Conservation (phyloP, 2,113 vertebrate species). For the Zingel zingel region DNA sequence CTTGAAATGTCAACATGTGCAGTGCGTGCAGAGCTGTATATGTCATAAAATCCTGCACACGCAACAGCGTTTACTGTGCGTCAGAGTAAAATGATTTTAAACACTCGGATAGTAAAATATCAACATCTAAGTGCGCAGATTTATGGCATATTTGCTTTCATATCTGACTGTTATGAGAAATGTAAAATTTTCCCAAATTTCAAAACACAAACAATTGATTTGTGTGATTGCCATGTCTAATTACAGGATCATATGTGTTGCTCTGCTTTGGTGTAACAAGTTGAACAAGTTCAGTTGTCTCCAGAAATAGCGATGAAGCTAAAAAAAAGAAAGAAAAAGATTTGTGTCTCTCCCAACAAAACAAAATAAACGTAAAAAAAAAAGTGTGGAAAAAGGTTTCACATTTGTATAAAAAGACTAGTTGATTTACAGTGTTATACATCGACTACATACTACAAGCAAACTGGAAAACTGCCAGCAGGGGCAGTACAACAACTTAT, state of each 20-base stretch:
- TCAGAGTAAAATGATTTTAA: neutral
- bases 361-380: neutral
- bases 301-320: conserved; percentile 9
- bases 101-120: neutral
- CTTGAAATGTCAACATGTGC: neutral
- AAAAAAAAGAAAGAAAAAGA: neutral
- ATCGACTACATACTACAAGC: neutral
- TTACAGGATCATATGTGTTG: neutral
- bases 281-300: conserved; percentile 18
- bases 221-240: conserved; percentile 3
- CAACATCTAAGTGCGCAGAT: neutral
- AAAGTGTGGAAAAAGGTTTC: neutral
- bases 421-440: neutral
- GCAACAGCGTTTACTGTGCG: neutral
- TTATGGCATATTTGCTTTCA: neutral
- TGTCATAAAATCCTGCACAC: neutral
- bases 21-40: neutral
- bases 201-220: conserved; percentile 8
- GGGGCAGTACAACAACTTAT: neutral
- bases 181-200: neutral
- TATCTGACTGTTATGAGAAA: neutral
- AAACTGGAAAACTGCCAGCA: conserved; percentile 7
- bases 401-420: neutral
- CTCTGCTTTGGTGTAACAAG: conserved; percentile 18
- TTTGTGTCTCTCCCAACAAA: neutral